Percentiles rank a stretch among this genome's conserved stretches.
Conservation (phyloP, 2,888 invertebrate species). For the Mechanitis messenoides region DNA sequence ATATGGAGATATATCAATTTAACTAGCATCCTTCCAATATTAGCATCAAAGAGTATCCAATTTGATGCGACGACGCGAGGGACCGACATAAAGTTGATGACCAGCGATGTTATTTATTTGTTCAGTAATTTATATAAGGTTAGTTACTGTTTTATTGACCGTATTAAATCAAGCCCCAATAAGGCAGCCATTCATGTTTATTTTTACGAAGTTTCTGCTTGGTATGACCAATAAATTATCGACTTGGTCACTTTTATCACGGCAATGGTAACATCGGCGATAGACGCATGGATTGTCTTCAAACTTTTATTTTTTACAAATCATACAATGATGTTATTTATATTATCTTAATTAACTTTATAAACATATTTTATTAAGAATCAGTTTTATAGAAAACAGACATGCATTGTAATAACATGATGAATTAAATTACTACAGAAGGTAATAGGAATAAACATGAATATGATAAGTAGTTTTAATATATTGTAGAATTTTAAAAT, state of each 20-base stretch:
- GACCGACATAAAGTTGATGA: slow-evolving; percentile 62
- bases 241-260: slow-evolving; percentile 75
- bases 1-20: slow-evolving; percentile 7
- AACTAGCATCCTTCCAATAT: slow-evolving; percentile 26
- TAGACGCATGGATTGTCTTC: slow-evolving; percentile 45
- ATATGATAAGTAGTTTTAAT: too few species aligned
- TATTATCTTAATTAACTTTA: background rate
- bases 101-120: slow-evolving; percentile 74
- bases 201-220: slow-evolving; percentile 75
- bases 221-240: slow-evolving; percentile 74
- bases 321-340: background rate
- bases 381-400: too few species aligned
- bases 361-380: too few species aligned
- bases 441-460: too few species aligned
- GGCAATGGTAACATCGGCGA: slow-evolving; percentile 57
- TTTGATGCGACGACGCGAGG: slow-evolving; percentile 32
- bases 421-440: too few species aligned
- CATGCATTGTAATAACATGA: too few species aligned
- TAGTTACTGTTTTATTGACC: slow-evolving; percentile 75
- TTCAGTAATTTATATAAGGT: slow-evolving; percentile 77
- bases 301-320: background rate
- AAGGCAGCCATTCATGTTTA: slow-evolving; percentile 77
- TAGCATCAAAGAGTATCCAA: slow-evolving; percentile 31
- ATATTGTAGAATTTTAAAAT: background rate
- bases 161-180: slow-evolving; percentile 76